Base-by-base conservation (phyloP, 2,888 invertebrate species). In the Lumbricus terrestris region DNA sequence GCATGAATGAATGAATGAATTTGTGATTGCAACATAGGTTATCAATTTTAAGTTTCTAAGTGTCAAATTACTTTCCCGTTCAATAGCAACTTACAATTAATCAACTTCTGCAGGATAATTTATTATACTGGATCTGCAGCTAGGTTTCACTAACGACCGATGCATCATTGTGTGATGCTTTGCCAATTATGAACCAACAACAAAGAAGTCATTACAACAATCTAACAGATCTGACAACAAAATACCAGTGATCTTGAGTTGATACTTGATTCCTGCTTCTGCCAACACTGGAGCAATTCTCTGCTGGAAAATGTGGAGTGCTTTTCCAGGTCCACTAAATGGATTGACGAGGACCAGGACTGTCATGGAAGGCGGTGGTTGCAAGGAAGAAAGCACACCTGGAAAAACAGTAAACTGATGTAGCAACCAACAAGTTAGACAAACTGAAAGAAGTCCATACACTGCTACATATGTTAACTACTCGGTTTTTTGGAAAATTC, bases 321-420 rank as follows among this genome's bases (percentile, higher is more conserved):
- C 98, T 95, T 97, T 97, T 0, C 99, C 99, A 0, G 97, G 96
- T 0, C 99, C 99, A 90, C 98, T 98, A 94, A 97, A 97, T 0
- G 99, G 99, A 95, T 99, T 99, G 90, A 99, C 96, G 89, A 99
- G 95, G 35, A 98, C 96, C 90, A 98, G 95, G 90, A 98, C 35
- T 89, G 91, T 90, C 82, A 90, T 35, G 34, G 34, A 34, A 35
- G 85, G 35, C 34, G 85, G 85, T 35, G 37, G 85, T 85, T 85
- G 34, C 85, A 85, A 35, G 35, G 85, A 34, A 33, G 85, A 37
- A 35, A 85, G 85, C 35, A 35, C 34, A 35, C 35, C 85, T 85
- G 37, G 37, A 85, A 85, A 23, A 85, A 69, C 69, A 8, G n/a
- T 69, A 29, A 69, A n/a, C 11, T 47, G 23, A 47, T 23, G 8